Evolutionary conservation across 2,797 vertebrate species (phyloP), one percentile per base, ranked within the genome.

Genomic region (Myoxocephalus aenaeus): DNA sequence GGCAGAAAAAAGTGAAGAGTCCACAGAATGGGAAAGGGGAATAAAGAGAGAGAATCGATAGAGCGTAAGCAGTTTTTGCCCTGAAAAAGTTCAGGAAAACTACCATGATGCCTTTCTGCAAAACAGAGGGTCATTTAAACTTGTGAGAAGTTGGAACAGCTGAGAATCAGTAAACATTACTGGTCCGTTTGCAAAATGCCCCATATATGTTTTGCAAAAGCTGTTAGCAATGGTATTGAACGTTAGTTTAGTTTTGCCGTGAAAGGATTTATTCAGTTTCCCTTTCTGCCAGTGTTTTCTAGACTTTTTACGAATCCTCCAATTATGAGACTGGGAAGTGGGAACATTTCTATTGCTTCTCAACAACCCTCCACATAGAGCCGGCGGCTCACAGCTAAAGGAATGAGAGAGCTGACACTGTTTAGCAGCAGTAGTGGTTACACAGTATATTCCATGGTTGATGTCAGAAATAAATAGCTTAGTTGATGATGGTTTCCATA

Each of bases 41-140:
- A 84, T 81, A 84, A 87, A 89, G 75, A 77, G 75, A 57, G 63
- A 50, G 65, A 75, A 88, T 94, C 91, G 79, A 93, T 94, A 86
- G 56, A 73, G 74, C 44, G 84, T 93, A 92, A 94, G 92, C 90
- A 90, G 79, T 82, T 89, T 88, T 82, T 42, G 12, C n/a, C 61
- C 71, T 70, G 83, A 80, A 85, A 83, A 85, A 88, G 80, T 86
- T 87, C 56, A 44, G 77, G 73, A 82, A 87, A 87, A 82, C 78
- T 76, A 76, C 67, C 32, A 75, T 48, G 38, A 64, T 80, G 76
- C 70, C 36, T 79, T 73, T 79, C 64, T 70, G 61, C n/a, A 73
- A 86, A 80, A 74, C 62, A 70, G 10, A 0, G 40, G 0, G 40
- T 76, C 73, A 73, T 56, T 85, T 13, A 80, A 84, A 79, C 3